phyloP scores from a whole-genome alignment of 2,888 invertebrate genomes.

The Digitonthophagus gazella region DNA sequence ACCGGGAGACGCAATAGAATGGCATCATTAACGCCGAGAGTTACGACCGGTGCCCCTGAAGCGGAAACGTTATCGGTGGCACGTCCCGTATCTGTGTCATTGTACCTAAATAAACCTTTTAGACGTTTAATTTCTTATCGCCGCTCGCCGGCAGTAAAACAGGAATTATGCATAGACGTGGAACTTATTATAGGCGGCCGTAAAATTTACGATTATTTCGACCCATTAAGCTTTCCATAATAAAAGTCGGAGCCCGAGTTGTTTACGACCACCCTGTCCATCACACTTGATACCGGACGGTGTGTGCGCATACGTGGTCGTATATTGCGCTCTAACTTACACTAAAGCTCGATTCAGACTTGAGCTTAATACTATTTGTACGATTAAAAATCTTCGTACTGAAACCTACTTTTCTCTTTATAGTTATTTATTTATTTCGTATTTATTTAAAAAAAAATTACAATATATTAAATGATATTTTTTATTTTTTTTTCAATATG shows the following conservation, averaged over 20 bases:
- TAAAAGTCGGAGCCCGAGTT: constrained; percentile 42
- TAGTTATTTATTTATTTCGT: too few relatives aligned
- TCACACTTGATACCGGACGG: constrained; percentile 31
- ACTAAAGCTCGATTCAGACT: constrained; percentile 3
- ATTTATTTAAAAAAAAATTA: too few relatives aligned
- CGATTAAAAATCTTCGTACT: not conserved
- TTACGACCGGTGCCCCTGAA: not conserved
- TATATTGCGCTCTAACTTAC: constrained; percentile 1
- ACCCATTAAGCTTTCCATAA: constrained; percentile 44
- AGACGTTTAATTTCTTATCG: constrained; percentile 27
- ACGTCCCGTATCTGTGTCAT: constrained; percentile 21
- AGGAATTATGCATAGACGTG: constrained; percentile 34
- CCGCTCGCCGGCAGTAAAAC: constrained; percentile 28
- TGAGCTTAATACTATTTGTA: not conserved
- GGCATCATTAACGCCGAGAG: not conserved
- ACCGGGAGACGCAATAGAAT: not conserved
- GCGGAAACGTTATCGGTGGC: constrained; percentile 4
- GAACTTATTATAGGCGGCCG: constrained; percentile 37
- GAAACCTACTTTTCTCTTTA: not conserved
- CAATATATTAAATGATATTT: too few relatives aligned
- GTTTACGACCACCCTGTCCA: constrained; percentile 41
- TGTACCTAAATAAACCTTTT: constrained; percentile 27
- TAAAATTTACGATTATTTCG: constrained; percentile 45
- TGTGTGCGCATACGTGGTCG: constrained; percentile 11
- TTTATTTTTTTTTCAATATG: too few relatives aligned